Conservation (phyloP, 2,888 invertebrate species). For the Amaurobius ferox region DNA sequence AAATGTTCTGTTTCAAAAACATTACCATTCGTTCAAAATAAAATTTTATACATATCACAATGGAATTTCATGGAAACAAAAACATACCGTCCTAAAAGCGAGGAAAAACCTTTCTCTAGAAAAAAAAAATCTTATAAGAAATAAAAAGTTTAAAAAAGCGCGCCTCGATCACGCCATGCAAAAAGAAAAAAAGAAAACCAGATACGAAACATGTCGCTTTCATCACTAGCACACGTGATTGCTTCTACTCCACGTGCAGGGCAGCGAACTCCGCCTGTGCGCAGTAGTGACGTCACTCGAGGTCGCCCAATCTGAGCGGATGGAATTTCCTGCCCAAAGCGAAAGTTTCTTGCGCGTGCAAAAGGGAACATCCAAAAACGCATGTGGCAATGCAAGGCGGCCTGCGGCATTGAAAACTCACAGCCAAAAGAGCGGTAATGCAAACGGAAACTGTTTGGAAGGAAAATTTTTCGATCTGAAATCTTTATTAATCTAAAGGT, state of each 20-base stretch:
- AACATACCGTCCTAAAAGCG: too few relatives aligned
- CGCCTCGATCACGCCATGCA: neutral
- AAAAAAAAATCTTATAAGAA: neutral
- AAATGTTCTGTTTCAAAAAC: too few relatives aligned
- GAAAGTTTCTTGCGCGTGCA: neutral
- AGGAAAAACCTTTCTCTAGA: too few relatives aligned
- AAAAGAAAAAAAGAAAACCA: neutral
- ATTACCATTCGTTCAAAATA: too few relatives aligned
- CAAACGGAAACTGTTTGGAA: too few relatives aligned
- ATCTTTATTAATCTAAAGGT: too few relatives aligned
- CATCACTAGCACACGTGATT: constrained; percentile 50
- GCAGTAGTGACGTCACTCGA: constrained; percentile 42
- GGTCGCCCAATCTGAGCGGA: constrained; percentile 34
- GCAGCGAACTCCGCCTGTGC: constrained; percentile 46
- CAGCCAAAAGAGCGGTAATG: too few relatives aligned
- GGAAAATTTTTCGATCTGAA: too few relatives aligned
- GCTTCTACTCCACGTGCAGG: constrained; percentile 22
- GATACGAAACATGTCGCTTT: constrained; percentile 40
- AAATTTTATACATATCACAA: too few relatives aligned
- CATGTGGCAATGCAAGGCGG: too few relatives aligned
- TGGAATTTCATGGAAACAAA: too few relatives aligned
- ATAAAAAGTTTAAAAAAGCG: neutral
- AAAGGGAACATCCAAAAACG: neutral
- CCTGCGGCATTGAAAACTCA: too few relatives aligned
- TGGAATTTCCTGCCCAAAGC: constrained; percentile 23